A percentile compares a stretch with the other conserved stretches of the same genome.
Evolutionary conservation across 1,140 invertebrate species (phyloP).

Genomic region (Bombus superbus): DNA sequence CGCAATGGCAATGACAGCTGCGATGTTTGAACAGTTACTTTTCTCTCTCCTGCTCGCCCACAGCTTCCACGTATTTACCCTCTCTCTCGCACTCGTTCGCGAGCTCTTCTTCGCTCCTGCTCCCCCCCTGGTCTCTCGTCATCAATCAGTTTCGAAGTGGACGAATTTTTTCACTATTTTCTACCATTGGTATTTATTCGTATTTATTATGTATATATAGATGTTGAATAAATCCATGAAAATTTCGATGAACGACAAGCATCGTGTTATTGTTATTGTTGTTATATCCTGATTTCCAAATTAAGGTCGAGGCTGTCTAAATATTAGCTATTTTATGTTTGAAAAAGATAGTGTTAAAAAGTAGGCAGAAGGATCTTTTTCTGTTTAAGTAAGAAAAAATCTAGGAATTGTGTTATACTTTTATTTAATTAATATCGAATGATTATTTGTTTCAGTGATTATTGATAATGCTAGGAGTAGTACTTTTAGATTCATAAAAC

Average conservation of each 20-base stretch:
- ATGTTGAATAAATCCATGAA: neutral
- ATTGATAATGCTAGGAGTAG: neutral
- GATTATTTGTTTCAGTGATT: too few species aligned
- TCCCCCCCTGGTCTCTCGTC: neutral
- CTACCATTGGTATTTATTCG: neutral
- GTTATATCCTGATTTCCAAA: neutral
- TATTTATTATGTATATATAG: neutral
- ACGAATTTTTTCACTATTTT: neutral
- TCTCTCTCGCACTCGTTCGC: neutral
- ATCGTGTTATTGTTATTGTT: neutral
- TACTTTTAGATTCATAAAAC: neutral
- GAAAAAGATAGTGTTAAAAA: neutral
- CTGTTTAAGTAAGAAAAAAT: neutral
- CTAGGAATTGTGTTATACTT: neutral
- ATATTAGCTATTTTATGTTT: neutral
- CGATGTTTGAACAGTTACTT: constrained; percentile 55
- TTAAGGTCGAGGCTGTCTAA: neutral
- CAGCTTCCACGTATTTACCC: neutral
- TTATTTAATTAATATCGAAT: neutral
- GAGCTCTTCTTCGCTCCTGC: neutral
- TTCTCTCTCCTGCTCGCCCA: constrained; percentile 2
- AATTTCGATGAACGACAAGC: too few species aligned
- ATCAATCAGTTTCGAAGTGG: constrained; percentile 6
- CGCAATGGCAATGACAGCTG: constrained; percentile 80
- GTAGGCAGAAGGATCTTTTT: neutral